Evolutionary conservation across 2,797 vertebrate genomes (phyloP).

Genomic region (Xyrichtys novacula): DNA sequence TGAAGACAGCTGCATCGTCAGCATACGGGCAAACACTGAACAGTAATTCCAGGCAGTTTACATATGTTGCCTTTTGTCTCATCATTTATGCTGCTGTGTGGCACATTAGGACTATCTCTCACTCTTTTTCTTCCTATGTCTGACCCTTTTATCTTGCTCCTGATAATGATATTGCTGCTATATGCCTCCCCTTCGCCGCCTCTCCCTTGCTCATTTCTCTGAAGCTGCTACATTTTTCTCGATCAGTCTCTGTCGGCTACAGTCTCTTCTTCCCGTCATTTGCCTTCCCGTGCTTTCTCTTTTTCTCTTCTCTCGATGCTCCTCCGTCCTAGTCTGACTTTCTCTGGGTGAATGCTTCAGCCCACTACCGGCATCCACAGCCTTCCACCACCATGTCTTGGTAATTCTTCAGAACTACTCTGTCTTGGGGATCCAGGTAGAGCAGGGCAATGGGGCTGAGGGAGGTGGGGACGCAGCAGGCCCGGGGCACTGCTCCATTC

Average conservation of each 20-base stretch:
- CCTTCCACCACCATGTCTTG: slow-evolving; percentile 92
- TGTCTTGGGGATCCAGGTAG: slow-evolving; percentile 87
- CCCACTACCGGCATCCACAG: slow-evolving; percentile 87
- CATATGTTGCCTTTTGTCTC: slow-evolving; percentile 22
- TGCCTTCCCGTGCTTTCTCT: slow-evolving; percentile 33
- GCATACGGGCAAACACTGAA: slow-evolving; percentile 42
- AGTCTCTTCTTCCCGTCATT: slow-evolving; percentile 32
- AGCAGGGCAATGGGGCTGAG: slow-evolving; percentile 89
- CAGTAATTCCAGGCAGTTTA: slow-evolving; percentile 50
- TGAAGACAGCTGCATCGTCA: slow-evolving; percentile 43
- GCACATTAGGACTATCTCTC: slow-evolving; percentile 12
- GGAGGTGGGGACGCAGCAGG: slow-evolving; percentile 88
- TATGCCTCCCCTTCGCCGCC: slow-evolving; percentile 17
- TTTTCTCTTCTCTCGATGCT: slow-evolving; percentile 24
- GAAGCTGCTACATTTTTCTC: slow-evolving; percentile 50
- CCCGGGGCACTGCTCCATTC: slow-evolving; percentile 85
- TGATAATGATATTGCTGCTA: slow-evolving; percentile 45
- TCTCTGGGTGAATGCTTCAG: neutral
- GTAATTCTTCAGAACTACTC: slow-evolving; percentile 90
- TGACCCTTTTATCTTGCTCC: slow-evolving; percentile 16
- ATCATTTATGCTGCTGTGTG: slow-evolving; percentile 18
- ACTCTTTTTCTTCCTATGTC: slow-evolving; percentile 4
- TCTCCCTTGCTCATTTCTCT: slow-evolving; percentile 21
- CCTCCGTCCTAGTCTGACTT: slow-evolving; percentile 14
- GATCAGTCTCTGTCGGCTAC: slow-evolving; percentile 33